Percentiles rank a stretch among this genome's conserved stretches.
Conservation (phyloP, 2,797 vertebrate species). For the Epinephelus coioides region DNA sequence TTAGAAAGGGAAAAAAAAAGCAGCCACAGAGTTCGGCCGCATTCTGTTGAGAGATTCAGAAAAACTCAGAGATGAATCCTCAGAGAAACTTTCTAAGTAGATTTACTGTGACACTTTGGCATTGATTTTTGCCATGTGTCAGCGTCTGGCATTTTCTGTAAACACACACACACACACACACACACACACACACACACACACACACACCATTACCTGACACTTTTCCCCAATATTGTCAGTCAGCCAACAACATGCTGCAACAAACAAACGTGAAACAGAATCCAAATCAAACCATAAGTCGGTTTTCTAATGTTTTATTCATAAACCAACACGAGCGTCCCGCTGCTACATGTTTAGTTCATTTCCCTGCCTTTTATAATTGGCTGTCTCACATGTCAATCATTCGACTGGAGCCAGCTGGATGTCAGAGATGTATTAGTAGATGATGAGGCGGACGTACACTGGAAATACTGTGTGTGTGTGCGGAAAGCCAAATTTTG, state of each 20-base stretch:
- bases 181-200: not conserved
- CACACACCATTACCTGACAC: conserved; percentile 56
- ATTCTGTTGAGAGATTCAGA: not conserved
- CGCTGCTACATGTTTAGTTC: conserved; percentile 53
- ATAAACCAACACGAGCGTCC: conserved; percentile 54
- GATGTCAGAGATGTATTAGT: conserved; percentile 39
- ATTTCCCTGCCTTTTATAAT: conserved; percentile 69
- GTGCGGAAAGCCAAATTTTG: conserved; percentile 21
- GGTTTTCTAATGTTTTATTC: conserved; percentile 75
- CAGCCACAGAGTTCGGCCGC: not conserved
- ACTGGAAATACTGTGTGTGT: conserved; percentile 21
- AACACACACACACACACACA: conserved; percentile 13
- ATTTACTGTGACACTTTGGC: conserved; percentile 37
- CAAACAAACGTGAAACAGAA: conserved; percentile 70
- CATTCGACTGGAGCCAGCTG: conserved; percentile 51
- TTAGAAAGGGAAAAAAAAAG: not conserved
- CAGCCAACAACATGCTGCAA: conserved; percentile 60
- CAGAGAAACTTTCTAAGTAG: conserved; percentile 28
- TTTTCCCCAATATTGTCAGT: conserved; percentile 57
- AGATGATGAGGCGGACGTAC: conserved; percentile 32
- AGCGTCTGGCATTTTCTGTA: conserved; percentile 30
- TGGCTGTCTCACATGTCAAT: conserved; percentile 77
- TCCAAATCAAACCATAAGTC: conserved; percentile 68
- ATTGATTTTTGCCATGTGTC: conserved; percentile 50
- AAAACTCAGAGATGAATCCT: conserved; percentile 10